Evolutionary conservation across 2,113 vertebrate species (phyloP).

Genomic region (Sus scrofa): T2T-Sscrofa CM000812.6:36498001-36498500

Average conservation of each 20-base stretch:
- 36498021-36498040: not conserved
- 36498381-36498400: not conserved
- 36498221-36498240: not conserved
- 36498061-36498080: not conserved
- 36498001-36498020: conserved; percentile 17
- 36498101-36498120: not conserved
- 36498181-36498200: not conserved
- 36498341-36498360: conserved; percentile 31
- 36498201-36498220: not conserved
- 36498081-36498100: conserved; percentile 5
- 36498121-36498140: conserved; percentile 2
- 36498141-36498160: not conserved
- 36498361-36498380: not conserved
- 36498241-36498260: not conserved
- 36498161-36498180: not conserved
- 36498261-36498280: not conserved
- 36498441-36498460: not conserved
- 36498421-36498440: not conserved
- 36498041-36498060: not conserved
- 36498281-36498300: not conserved
- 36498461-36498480: not conserved
- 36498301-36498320: not conserved
- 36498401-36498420: not conserved
- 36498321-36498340: not conserved
- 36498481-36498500: not conserved